phyloP scores from a whole-genome alignment of 2,888 invertebrate genomes.

The Athalia cordata region DNA sequence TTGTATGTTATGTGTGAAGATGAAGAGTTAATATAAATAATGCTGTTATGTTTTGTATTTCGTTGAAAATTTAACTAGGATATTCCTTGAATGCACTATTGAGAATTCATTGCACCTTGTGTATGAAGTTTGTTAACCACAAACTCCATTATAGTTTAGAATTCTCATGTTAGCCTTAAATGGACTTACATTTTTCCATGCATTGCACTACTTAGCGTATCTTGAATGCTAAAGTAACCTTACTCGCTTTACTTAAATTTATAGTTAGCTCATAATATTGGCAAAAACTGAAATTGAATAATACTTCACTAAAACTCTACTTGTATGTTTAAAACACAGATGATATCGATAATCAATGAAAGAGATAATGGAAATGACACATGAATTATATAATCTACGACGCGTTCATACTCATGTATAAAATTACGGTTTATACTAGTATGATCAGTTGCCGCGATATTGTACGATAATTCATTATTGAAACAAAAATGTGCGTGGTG shows the following conservation, averaged over 20 bases:
- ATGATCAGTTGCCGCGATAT: too few species aligned
- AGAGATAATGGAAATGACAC: too few species aligned
- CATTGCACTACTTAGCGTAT: neutral
- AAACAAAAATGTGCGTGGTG: too few species aligned
- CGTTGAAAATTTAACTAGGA: neutral
- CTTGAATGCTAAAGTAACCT: neutral
- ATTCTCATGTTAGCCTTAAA: neutral
- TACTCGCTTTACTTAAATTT: neutral
- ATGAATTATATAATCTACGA: too few species aligned
- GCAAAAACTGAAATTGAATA: too few species aligned
- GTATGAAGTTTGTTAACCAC: neutral
- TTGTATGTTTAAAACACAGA: too few species aligned
- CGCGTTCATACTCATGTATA: too few species aligned
- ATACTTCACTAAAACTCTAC: too few species aligned
- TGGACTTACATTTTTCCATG: neutral
- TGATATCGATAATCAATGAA: too few species aligned
- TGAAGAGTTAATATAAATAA: neutral
- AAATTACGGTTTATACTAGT: too few species aligned
- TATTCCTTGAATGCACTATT: neutral
- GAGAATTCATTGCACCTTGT: neutral
- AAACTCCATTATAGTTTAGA: neutral
- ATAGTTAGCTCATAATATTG: neutral
- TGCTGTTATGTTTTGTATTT: neutral
- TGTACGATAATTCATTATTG: too few species aligned
- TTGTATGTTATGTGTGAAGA: conserved; percentile 15